A percentile compares a stretch with the other conserved stretches of the same genome.
Evolutionary conservation across 2,888 invertebrate species (phyloP).

Genomic region (Zygogramma bicolorata): DNA sequence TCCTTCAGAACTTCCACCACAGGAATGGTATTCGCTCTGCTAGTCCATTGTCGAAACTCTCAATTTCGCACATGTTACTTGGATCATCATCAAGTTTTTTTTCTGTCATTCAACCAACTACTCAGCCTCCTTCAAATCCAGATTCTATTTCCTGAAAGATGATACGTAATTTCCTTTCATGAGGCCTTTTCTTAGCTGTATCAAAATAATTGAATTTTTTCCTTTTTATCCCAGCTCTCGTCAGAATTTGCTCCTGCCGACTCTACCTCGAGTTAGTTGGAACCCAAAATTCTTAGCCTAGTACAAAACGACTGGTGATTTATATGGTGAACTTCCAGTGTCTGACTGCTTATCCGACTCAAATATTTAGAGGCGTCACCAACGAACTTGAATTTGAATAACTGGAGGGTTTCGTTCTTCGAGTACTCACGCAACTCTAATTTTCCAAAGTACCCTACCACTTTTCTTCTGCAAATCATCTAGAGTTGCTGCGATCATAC

Average conservation of each 20-base stretch:
- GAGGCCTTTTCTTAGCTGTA: neutral
- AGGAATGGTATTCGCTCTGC: no score
- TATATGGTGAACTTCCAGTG: neutral
- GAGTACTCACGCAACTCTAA: neutral
- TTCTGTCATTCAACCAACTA: neutral
- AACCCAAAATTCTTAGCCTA: constrained; percentile 17
- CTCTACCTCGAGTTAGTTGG: constrained; percentile 19
- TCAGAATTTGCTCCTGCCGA: neutral
- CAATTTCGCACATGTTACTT: neutral
- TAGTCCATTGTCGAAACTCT: no score
- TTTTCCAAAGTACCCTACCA: no score
- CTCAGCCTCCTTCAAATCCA: constrained; percentile 14
- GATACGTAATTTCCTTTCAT: constrained; percentile 17
- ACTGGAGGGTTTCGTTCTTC: neutral
- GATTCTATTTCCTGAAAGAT: constrained; percentile 1
- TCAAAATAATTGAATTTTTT: no score
- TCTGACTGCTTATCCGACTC: neutral
- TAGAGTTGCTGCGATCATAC: no score
- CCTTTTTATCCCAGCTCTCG: neutral
- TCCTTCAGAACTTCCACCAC: no score
- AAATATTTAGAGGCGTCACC: neutral
- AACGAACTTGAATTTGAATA: neutral
- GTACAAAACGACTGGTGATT: constrained; percentile 14
- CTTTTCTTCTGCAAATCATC: no score
- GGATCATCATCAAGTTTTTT: neutral